Base-by-base conservation (phyloP, 2,888 invertebrate species). In the Erpobdella octoculata region DNA sequence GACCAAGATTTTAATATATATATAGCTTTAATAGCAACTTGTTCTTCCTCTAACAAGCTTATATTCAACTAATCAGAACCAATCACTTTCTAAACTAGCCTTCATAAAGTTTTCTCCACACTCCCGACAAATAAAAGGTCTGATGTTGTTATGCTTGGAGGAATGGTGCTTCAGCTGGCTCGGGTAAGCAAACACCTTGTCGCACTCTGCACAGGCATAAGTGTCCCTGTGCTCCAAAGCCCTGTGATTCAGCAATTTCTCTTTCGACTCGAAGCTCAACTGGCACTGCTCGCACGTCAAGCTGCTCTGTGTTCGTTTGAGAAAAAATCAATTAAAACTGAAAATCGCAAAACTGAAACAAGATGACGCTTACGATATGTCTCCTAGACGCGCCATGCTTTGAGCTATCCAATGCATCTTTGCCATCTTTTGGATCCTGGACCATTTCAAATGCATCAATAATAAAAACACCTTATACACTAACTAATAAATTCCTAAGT, bases 41-140 rank as follows among this genome's bases (percentile, higher is more conserved):
- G n/a, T n/a, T n/a, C n/a, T n/a, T n/a, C n/a, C n/a, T n/a, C n/a
- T n/a, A n/a, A n/a, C n/a, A n/a, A n/a, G n/a, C n/a, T n/a, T n/a
- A n/a, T n/a, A n/a, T n/a, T n/a, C n/a, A n/a, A n/a, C n/a, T n/a
- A n/a, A n/a, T n/a, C n/a, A n/a, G n/a, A n/a, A n/a, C n/a, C n/a
- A n/a, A n/a, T n/a, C n/a, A n/a, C n/a, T n/a, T n/a, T n/a, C n/a
- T n/a, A n/a, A 8, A 25, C 21, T 41, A 35, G 81, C 82, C 79
- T 83, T 83, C 79, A 83, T 80, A 74, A 84, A 84, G 73, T 83
- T 81, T 81, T 81, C 81, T 12, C 82, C 83, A 77, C 84, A 84
- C 73, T 83, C 81, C 31, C 78, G 77, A 75, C 84, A 84, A 48
- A 80, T 80, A 76, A 78, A 82, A 6, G 81, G 82, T 36, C 84